Evolutionary conservation across 2,113 vertebrate species (phyloP).

Genomic region (Daboia siamensis): DNA sequence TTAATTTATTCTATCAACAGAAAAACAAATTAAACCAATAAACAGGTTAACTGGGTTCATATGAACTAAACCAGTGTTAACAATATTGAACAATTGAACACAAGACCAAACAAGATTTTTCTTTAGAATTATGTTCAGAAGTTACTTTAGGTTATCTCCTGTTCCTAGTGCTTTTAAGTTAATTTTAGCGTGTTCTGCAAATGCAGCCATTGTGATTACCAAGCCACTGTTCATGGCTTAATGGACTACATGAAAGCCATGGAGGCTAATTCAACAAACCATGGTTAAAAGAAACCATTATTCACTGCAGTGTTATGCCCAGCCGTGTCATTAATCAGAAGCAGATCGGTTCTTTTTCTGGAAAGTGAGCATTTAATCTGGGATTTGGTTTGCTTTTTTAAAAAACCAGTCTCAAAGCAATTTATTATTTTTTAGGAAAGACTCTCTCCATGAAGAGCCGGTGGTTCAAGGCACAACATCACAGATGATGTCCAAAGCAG

Average conservation of each 20-base stretch:
- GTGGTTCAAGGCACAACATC: constrained; percentile 41
- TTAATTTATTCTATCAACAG: background rate
- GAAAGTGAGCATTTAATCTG: background rate
- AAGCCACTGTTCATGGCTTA: background rate
- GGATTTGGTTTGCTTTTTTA: background rate
- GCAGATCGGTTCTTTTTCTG: background rate
- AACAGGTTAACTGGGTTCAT: background rate
- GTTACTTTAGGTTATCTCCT: background rate
- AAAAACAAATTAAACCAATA: background rate
- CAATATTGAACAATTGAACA: background rate
- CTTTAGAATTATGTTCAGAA: background rate
- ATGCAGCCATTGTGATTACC: background rate
- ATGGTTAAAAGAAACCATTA: background rate
- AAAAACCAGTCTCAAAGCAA: constrained; percentile 43
- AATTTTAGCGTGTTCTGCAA: background rate
- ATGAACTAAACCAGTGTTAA: background rate
- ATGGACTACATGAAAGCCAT: background rate
- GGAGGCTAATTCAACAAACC: background rate
- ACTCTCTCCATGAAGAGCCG: constrained; percentile 28
- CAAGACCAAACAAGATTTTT: background rate
- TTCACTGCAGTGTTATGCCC: background rate
- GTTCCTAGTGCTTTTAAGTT: background rate
- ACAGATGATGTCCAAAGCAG: constrained; percentile 35
- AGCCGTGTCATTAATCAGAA: background rate
- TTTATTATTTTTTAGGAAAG: constrained; percentile 7